Conservation (phyloP, 2,888 invertebrate species). For the Tridacna crocea region DNA sequence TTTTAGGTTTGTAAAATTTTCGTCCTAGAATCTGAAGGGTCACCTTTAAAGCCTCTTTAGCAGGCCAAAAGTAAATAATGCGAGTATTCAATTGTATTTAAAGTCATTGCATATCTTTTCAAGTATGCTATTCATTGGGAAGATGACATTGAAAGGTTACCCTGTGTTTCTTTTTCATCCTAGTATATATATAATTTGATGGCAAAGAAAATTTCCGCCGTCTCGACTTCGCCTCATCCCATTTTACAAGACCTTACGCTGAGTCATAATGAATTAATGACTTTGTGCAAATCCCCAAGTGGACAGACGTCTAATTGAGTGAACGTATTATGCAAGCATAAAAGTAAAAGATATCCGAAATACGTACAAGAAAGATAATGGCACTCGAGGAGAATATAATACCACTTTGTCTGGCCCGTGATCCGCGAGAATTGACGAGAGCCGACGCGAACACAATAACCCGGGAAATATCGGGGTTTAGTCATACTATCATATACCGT, state of each 20-base stretch:
- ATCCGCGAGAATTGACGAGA: slow-evolving; percentile 16
- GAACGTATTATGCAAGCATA: slow-evolving; percentile 20
- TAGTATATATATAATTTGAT: no score
- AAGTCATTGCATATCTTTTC: no score
- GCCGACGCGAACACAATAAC: slow-evolving; percentile 4
- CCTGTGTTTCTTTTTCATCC: no score
- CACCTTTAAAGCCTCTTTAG: no score
- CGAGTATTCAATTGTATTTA: no score
- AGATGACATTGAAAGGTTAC: no score
- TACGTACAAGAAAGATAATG: slow-evolving; percentile 20
- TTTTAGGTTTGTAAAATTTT: no score
- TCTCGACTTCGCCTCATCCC: no score
- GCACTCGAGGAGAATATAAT: slow-evolving; percentile 19
- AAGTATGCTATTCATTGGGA: no score
- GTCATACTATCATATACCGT: neutral
- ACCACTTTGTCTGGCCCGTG: slow-evolving; percentile 19
- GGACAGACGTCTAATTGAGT: neutral
- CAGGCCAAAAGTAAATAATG: no score
- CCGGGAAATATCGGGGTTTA: neutral
- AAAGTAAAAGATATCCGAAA: slow-evolving; percentile 20
- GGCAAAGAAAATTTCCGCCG: no score
- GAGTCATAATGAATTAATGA: slow-evolving; percentile 20
- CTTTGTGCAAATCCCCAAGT: slow-evolving; percentile 4
- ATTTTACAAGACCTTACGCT: slow-evolving; percentile 1
- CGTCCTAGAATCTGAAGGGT: no score